Base-by-base conservation (phyloP, 2,797 vertebrate species). In the Mus minutoides region DNA sequence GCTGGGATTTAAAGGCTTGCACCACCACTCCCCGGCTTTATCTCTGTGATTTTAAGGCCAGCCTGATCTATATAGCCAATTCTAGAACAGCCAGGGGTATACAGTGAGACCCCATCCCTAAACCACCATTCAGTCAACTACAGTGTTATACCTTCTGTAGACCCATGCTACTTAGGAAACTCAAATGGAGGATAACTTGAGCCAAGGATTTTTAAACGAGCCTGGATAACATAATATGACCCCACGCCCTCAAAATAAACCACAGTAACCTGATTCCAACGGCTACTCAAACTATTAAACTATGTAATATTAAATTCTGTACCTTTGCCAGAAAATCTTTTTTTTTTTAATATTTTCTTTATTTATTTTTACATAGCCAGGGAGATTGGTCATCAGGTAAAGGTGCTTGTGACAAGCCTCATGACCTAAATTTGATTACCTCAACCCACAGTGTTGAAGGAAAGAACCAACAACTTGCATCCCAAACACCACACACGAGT, bases 281-380 rank as follows among this genome's bases (percentile, higher is more conserved):
- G 60, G 43, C 37, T 77, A 77, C 24, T 87, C 54, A 93, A 88
- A 93, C 31, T 52, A 96, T 31, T 80, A 88, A 73, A 6, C 1
- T 21, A 96, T 11, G 37, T 52, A 89, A 88, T 76, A 79, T 29
- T 88, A 16, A 89, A 88, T 79, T 75, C 60, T 92, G 26, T 52
- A 43, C 43, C 19, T 91, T 76, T 87, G 43, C n/a, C 14, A 84
- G 52, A 37, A 95, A 94, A 37, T n/a, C 0, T 19, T 56, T 54
- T n/a, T 78, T 31, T 26, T 26, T 12, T 54, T 54, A n/a, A n/a
- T n/a, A n/a, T n/a, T n/a, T n/a, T n/a, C n/a, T n/a, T n/a, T n/a
- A n/a, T 67, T 34, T 56, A 17, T 56, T 56, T 56, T 56, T 17
- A 29, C 80, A 43, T 29, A 43, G 37, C 37, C 56, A 83, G 56